Base-by-base conservation (phyloP, 2,888 invertebrate species). In the Cyaniris semiargus region DNA sequence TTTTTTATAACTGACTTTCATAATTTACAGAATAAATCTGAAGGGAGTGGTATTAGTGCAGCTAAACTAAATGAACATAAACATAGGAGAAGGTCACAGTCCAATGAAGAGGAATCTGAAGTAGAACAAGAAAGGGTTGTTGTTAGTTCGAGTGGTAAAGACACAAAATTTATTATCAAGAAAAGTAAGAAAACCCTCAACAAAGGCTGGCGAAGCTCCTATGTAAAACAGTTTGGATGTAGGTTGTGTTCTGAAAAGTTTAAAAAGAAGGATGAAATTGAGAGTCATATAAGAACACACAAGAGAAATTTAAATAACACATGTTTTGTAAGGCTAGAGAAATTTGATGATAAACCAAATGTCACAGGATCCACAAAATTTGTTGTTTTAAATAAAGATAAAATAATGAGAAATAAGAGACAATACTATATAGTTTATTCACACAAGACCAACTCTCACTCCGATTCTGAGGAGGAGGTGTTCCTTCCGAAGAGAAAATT, bases 281-380 rank as follows among this genome's bases (percentile, higher is more conserved):
- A 53, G 0, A 80, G 72, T 72, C 87, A 88, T 79, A 70, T 82
- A 15, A 78, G 79, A 34, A 79, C 78, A 70, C 87, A 88, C 78
- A 79, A 78, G 7, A 77, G 79, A 71, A 75, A 83, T 76, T 79
- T 87, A 75, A 82, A 89, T 18, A 85, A 84, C 15, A 77, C 83
- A 74, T 90, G 89, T 79, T 80, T 80, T 76, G 88, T 93, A 1
- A 78, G 76, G 31, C 79, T 94, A 23, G 79, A 82, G 48, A 92
- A 87, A 84, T 76, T 86, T 60, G 90, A 91, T 80, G 78, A 79
- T 1, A 85, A 85, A 80, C 83, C 84, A 15, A 93, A 93, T 80
- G 66, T 87, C 53, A 90, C 89, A 27, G 87, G 87, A 18, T 79
- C 80, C 13, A 78, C 76, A 31, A 83, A 85, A 60, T 83, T 85